Evolutionary conservation across 2,888 invertebrate species (phyloP), one percentile per base, ranked within the genome.

Genomic region (Xanthia icteritia): DNA sequence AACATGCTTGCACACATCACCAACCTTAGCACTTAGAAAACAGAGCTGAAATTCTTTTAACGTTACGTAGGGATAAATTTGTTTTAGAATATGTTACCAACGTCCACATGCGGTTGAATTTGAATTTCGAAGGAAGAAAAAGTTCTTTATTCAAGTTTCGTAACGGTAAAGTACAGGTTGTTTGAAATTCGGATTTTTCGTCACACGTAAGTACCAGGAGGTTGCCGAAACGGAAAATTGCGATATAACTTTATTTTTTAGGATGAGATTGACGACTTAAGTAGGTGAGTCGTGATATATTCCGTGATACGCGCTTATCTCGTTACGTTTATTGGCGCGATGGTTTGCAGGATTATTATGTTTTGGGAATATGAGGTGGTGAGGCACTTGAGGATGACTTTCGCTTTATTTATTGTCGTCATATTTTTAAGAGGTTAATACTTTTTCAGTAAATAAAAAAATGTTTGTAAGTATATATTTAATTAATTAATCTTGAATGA

Each of bases 221-320:
- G 92, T 92, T 93, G 93, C 85, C 90, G 95, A 92, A 92, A 94
- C 93, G 96, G 94, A 95, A 96, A 96, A 96, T 96, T 96, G 95
- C 89, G 93, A 91, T 93, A 94, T 96, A 95, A 96, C 95, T 96
- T 96, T 95, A 96, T 96, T 96, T 95, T 92, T 94, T 91, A 91
- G 91, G 91, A 92, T 89, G 94, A 94, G 95, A 95, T 96, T 96
- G 96, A 96, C 94, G 94, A 92, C 90, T 93, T 93, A 91, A 94
- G 92, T 91, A 92, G 92, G 90, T 91, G 91, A 89, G 88, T 86
- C 86, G 88, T 90, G 90, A 93, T 92, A 92, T 93, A 91, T 93
- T 90, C 83, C 87, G 82, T 88, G 90, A 91, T 89, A 89, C 86
- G 90, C 89, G 91, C 84, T 93, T 93, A 94, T 94, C 91, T 91